These are phyloP conservation scores for Mormyrops boulengeri DNA, from an alignment of 2,797 vertebrate species.

Conservation along the genomic window DNA sequence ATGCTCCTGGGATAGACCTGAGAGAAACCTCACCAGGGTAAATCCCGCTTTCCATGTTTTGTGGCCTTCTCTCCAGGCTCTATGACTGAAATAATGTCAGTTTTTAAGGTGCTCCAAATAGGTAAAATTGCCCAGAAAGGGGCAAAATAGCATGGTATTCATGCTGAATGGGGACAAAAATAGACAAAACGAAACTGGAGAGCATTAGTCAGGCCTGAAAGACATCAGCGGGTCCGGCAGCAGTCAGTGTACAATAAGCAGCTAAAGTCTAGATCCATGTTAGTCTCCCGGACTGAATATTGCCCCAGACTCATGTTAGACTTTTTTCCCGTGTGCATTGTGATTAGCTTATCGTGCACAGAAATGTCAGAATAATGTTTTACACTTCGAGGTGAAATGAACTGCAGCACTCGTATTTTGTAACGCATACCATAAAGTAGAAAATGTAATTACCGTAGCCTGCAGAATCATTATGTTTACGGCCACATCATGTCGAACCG, in stretches of 20 bases:
- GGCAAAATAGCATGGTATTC: background rate
- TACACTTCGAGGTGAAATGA: background rate
- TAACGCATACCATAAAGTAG: background rate
- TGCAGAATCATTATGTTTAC: background rate
- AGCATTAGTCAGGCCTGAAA: background rate
- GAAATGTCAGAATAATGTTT: background rate
- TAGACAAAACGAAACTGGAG: background rate
- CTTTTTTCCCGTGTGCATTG: background rate
- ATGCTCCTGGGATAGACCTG: background rate
- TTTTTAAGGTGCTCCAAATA: background rate
- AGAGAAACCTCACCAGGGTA: background rate
- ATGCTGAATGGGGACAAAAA: background rate
- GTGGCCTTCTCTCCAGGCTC: background rate
- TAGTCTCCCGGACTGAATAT: background rate
- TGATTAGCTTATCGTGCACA: background rate
- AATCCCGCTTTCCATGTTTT: background rate
- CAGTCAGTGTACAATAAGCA: background rate
- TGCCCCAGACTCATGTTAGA: background rate
- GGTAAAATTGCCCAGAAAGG: background rate
- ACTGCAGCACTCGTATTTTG: background rate
- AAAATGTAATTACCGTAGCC: background rate
- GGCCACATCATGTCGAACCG: background rate
- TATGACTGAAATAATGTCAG: background rate
- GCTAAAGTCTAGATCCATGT: background rate
- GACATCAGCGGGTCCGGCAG: background rate